phyloP scores from a whole-genome alignment of 2,113 vertebrate species.

The Hippolais icterina region DNA sequence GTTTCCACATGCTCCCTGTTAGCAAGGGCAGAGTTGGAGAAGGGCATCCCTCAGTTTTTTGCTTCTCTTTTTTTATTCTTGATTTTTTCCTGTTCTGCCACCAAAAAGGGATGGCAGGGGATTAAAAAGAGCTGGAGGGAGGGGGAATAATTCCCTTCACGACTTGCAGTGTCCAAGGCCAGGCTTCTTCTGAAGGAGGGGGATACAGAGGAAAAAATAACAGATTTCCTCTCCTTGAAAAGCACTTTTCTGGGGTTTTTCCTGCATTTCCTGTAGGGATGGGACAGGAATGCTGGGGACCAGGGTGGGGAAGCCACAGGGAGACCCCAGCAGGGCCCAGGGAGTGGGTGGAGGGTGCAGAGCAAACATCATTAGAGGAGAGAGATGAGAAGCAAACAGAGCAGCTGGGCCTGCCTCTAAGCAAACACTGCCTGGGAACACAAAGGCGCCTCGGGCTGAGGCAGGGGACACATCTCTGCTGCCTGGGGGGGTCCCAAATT shows the following conservation, averaged over 20 bases:
- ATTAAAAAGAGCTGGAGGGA: neutral
- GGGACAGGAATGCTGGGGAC: neutral
- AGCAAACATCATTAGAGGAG: slow-evolving; percentile 70
- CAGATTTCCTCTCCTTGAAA: neutral
- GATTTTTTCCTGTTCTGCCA: neutral
- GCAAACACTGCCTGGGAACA: slow-evolving; percentile 29
- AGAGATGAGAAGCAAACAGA: slow-evolving; percentile 71
- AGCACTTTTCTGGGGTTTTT: neutral
- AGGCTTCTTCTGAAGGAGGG: neutral
- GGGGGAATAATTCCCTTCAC: neutral
- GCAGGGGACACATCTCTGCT: neutral
- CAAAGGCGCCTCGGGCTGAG: neutral
- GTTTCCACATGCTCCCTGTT: rapidly evolving
- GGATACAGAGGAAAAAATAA: neutral
- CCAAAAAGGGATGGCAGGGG: neutral
- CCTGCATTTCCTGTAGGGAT: neutral
- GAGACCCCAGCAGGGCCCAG: neutral
- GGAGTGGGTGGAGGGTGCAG: neutral
- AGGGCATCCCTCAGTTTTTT: neutral
- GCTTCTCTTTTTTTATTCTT: neutral
- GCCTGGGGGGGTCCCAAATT: neutral
- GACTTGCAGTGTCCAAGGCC: neutral
- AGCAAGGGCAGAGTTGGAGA: neutral
- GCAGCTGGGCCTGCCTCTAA: slow-evolving; percentile 54
- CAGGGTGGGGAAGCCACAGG: neutral